These are phyloP conservation scores for Etheostoma spectabile DNA, from an alignment of 2,113 vertebrate species.

Conservation along the genomic window DNA sequence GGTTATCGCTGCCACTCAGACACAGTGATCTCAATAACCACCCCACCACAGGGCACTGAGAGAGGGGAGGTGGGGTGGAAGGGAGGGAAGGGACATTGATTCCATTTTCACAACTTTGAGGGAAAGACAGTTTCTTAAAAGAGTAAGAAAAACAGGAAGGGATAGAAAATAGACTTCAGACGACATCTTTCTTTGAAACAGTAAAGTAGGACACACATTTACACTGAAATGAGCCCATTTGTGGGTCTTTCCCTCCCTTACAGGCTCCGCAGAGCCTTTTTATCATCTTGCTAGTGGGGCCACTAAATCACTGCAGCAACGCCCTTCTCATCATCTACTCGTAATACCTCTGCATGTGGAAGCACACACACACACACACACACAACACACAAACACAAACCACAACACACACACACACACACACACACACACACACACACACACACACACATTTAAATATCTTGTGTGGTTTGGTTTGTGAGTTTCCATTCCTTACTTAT, in stretches of 20 bases:
- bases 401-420: neutral
- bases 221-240: conserved; percentile 11
- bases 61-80: neutral
- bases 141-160: neutral
- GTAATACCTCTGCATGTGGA: conserved; percentile 51
- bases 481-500: too few species aligned
- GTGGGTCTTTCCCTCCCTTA: conserved; percentile 45
- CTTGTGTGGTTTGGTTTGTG: too few species aligned
- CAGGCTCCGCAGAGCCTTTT: conserved; percentile 38
- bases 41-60: conserved; percentile 76
- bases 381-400: neutral
- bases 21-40: conserved; percentile 79
- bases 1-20: conserved; percentile 83
- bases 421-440: neutral
- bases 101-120: conserved; percentile 59
- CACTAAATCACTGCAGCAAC: conserved; percentile 67
- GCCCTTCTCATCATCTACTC: conserved; percentile 53
- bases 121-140: conserved; percentile 43
- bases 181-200: neutral
- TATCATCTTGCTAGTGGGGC: conserved; percentile 58
- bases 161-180: conserved; percentile 8
- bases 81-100: conserved; percentile 21
- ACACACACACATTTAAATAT: too few species aligned
- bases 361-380: conserved; percentile 7
- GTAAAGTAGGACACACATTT: conserved; percentile 58